These are phyloP conservation scores for Fulica atra DNA, from an alignment of 2,113 vertebrate genomes.

Conservation along the genomic window DNA sequence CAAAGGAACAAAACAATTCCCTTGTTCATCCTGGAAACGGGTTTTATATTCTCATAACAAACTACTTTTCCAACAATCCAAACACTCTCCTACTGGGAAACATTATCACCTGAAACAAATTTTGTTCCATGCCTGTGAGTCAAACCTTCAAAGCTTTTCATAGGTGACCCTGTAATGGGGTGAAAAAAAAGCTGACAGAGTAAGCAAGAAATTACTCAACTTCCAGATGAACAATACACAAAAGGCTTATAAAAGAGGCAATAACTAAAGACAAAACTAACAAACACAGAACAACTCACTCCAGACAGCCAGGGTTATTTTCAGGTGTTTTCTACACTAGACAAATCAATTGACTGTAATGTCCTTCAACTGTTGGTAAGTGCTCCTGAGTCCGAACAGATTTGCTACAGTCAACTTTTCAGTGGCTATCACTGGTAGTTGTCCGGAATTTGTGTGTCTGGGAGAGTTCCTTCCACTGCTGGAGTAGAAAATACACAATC, in stretches of 20 bases:
- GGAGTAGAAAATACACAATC: not conserved
- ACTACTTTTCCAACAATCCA: constrained; percentile 44
- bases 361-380: not conserved
- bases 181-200: constrained; percentile 27
- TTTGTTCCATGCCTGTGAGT: constrained; percentile 38
- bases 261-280: constrained; percentile 51
- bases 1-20: constrained; percentile 21
- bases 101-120: constrained; percentile 59
- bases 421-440: not conserved
- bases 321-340: not conserved
- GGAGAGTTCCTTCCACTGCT: not conserved
- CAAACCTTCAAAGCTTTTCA: constrained; percentile 55
- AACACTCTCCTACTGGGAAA: constrained; percentile 32
- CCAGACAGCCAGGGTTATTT: not conserved
- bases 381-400: not conserved
- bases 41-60: constrained; percentile 63
- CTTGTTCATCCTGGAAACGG: constrained; percentile 20
- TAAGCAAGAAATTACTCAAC: constrained; percentile 27
- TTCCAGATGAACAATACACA: constrained; percentile 55
- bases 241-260: constrained; percentile 49
- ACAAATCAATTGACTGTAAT: not conserved
- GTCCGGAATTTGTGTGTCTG: not conserved
- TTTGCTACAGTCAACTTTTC: not conserved
- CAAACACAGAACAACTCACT: not conserved
- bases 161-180: constrained; percentile 9